Base-by-base conservation (phyloP, 2,797 vertebrate species). In the Falco novaeseelandiae region DNA sequence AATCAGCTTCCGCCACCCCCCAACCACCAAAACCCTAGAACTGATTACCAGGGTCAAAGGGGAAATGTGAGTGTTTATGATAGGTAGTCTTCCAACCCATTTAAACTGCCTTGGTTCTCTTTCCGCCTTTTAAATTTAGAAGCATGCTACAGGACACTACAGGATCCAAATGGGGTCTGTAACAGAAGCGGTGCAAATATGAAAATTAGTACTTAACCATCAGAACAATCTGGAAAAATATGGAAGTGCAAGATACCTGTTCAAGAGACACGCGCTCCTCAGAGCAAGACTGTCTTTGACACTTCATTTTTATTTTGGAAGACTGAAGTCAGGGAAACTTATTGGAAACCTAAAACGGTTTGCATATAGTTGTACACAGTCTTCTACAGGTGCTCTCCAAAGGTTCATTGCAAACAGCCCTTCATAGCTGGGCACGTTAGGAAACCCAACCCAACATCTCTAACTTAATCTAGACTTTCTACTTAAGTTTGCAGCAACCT, bases 71-170 rank as follows among this genome's bases (percentile, higher is more conserved):
- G 61, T 85, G 79, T 87, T 95, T 93, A 93, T 80, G 90, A 90
- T 54, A 49, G 70, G 88, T 73, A 85, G 84, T 91, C 80, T 93
- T 95, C 94, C 91, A 85, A 93, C 87, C 91, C 81, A 93, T 88
- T 91, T 88, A 91, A 95, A 93, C 91, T 93, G 84, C 88, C 88
- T 95, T 91, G 88, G 70, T 78, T 93, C 76, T 93, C 80, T 91
- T 93, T 73, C 91, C 66, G n/a, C 76, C 91, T 95, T 88, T 93
- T 85, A 88, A 93, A 88, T 88, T 85, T 91, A 95, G 94, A 77
- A 93, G 80, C 80, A 88, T 91, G 94, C 88, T 95, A 93, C 84
- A 93, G 88, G 80, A 84, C 80, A 93, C 80, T 88, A 91, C 65
- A 42, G 91, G 91, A 93, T 88, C 91, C 87, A 93, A 84, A 90